phyloP scores from a whole-genome alignment of 2,888 invertebrate genomes.

The Cantharis lateralis region DNA sequence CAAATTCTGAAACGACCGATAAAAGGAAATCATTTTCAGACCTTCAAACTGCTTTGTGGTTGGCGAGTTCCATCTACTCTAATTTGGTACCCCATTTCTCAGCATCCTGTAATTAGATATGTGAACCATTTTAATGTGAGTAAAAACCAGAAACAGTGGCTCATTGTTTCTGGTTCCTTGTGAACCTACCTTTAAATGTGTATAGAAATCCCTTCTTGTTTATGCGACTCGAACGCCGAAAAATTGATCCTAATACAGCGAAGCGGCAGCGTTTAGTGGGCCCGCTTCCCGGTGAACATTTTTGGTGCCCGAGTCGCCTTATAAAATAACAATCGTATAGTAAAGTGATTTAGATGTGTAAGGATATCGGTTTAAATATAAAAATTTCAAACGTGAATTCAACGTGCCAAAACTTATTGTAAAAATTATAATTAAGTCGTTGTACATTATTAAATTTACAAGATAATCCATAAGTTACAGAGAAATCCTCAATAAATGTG shows the following conservation, averaged over 20 bases:
- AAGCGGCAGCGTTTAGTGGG: background rate
- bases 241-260: background rate
- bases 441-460: background rate
- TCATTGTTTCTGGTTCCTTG: background rate
- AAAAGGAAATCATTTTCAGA: too few relatives aligned
- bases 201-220: background rate
- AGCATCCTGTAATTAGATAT: background rate
- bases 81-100: too few relatives aligned
- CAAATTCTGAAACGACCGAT: too few relatives aligned
- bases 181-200: background rate
- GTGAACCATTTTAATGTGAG: background rate
- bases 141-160: background rate
- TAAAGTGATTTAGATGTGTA: background rate
- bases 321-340: background rate
- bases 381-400: slow-evolving; percentile 18
- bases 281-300: background rate
- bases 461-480: background rate
- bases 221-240: background rate
- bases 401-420: slow-evolving; percentile 19
- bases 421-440: background rate
- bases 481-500: background rate
- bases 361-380: background rate
- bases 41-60: too few relatives aligned
- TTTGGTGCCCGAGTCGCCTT: background rate
- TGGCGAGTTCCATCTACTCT: too few relatives aligned